These are phyloP conservation scores for Dermatemys mawii DNA, from an alignment of 2,113 vertebrate genomes.

Conservation along the genomic window DNA sequence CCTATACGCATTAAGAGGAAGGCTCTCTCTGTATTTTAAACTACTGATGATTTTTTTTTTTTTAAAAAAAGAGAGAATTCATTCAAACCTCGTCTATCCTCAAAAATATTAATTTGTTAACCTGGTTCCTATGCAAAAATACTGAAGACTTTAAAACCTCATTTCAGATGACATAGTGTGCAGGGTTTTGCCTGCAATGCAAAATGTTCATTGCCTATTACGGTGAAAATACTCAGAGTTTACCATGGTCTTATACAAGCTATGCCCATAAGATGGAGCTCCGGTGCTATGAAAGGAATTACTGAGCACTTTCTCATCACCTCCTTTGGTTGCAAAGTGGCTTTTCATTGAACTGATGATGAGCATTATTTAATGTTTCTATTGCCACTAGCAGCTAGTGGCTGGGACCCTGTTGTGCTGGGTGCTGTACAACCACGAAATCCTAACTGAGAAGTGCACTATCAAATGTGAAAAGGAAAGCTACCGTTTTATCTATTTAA, in stretches of 20 bases:
- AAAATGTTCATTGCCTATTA: neutral
- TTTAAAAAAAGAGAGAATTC: neutral
- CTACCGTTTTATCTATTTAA: neutral
- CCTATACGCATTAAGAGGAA: neutral
- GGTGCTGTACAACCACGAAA: neutral
- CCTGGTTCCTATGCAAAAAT: neutral
- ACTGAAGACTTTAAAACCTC: neutral
- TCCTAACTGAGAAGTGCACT: neutral
- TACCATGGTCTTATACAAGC: neutral
- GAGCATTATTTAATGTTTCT: slow-evolving; percentile 30
- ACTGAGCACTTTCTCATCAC: neutral
- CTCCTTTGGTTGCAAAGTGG: neutral
- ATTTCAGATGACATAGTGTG: neutral
- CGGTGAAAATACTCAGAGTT: neutral
- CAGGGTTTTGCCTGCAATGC: neutral
- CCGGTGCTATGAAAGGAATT: slow-evolving; percentile 69
- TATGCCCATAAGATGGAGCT: slow-evolving; percentile 75
- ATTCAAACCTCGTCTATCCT: neutral
- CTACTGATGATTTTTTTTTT: neutral
- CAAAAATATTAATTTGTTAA: neutral
- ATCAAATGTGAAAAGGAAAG: neutral
- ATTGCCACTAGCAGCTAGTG: slow-evolving; percentile 34
- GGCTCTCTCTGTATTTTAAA: neutral
- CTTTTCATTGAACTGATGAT: neutral
- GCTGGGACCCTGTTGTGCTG: neutral